Evolutionary conservation across 2,113 vertebrate species (phyloP).

Genomic region (Atrichornis clamosus): DNA sequence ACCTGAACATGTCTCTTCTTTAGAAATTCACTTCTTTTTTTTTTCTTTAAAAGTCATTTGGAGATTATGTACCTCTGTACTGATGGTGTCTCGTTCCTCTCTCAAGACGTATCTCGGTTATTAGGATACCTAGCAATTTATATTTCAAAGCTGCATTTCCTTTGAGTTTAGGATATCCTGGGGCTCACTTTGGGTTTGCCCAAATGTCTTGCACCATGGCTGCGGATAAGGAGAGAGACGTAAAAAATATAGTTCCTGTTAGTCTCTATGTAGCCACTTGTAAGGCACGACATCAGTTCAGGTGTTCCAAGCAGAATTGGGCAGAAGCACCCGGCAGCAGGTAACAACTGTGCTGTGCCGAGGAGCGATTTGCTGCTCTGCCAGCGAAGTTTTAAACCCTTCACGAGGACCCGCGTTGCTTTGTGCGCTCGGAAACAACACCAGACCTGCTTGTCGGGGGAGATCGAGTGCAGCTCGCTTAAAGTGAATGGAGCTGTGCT

Average conservation of each 20-base stretch:
- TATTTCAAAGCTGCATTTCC: not conserved
- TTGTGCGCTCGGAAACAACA: not conserved
- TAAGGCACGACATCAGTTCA: not conserved
- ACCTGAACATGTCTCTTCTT: not conserved
- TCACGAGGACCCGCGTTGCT: not conserved
- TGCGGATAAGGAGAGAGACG: not conserved
- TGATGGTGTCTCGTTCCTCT: not conserved
- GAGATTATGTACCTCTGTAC: not conserved
- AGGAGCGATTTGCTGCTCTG: not conserved
- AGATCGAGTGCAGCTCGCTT: not conserved
- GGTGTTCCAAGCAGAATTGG: not conserved
- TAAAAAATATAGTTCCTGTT: not conserved
- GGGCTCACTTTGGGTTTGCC: not conserved
- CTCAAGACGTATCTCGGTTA: not conserved
- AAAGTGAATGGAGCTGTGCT: not conserved
- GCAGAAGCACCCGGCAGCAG: not conserved
- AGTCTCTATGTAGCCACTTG: not conserved
- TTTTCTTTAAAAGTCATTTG: not conserved
- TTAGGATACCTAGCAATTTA: not conserved
- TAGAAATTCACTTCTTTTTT: fast-evolving
- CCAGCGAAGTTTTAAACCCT: not conserved
- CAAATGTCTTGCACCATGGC: not conserved
- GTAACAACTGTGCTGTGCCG: not conserved
- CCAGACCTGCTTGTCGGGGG: not conserved
- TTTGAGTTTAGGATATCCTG: not conserved